Percentiles rank a stretch among this genome's conserved stretches.
phyloP scores from a whole-genome alignment of 2,888 invertebrate genomes.

The Tribolium freemani region DNA sequence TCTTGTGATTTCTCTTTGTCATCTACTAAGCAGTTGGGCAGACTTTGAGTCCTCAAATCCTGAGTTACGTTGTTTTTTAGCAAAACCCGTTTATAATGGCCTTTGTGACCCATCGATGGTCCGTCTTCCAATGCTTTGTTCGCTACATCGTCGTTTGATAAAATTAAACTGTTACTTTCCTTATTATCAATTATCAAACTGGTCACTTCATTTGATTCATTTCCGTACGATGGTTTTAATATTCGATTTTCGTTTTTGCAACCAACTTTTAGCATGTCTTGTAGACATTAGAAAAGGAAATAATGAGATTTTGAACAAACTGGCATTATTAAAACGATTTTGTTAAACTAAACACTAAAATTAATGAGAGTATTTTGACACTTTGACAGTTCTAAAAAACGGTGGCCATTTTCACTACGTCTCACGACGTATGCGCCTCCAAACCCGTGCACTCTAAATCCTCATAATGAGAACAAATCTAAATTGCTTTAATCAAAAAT shows the following conservation, averaged over 20 bases:
- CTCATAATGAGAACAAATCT: too few relatives aligned
- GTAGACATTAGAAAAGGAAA: slow-evolving; percentile 11
- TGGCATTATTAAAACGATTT: background rate
- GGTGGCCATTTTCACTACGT: background rate
- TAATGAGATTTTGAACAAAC: background rate
- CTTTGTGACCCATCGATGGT: slow-evolving; percentile 32
- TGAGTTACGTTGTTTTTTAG: slow-evolving; percentile 52
- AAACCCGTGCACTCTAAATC: background rate
- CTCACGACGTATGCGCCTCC: background rate
- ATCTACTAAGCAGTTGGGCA: slow-evolving; percentile 64
- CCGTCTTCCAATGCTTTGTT: background rate
- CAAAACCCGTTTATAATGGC: slow-evolving; percentile 44
- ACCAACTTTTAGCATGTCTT: slow-evolving; percentile 22
- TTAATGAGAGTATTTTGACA: background rate
- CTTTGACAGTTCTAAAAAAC: slow-evolving; percentile 12
- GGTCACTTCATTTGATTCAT: slow-evolving; percentile 28
- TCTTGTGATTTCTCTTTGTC: slow-evolving; percentile 49
- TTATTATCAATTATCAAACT: slow-evolving; percentile 28
- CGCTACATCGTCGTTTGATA: slow-evolving; percentile 15
- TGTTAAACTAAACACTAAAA: slow-evolving; percentile 8
- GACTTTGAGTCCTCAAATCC: slow-evolving; percentile 65
- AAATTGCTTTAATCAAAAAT: too few relatives aligned
- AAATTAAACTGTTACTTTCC: background rate
- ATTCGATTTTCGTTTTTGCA: background rate
- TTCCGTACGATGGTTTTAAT: background rate